Evolutionary conservation across 2,113 vertebrate genomes (phyloP).

Genomic region (Microtus pennsylvanicus): DNA sequence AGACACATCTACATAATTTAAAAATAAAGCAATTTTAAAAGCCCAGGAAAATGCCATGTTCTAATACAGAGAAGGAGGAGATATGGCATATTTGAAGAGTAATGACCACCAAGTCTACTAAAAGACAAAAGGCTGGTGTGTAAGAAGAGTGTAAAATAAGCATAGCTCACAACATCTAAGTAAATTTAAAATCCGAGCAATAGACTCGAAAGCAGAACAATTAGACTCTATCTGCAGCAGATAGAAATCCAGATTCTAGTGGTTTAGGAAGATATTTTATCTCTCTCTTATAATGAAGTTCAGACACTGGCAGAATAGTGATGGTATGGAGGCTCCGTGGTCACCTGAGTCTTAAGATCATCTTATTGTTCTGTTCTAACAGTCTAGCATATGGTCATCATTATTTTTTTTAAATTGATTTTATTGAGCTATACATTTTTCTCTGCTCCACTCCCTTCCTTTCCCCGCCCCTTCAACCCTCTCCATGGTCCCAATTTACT

Average conservation of each 20-base stretch:
- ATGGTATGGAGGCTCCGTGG: neutral
- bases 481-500: no score
- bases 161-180: neutral
- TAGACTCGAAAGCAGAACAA: neutral
- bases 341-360: neutral
- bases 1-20: neutral
- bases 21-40: neutral
- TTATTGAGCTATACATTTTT: no score
- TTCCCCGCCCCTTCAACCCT: no score
- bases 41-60: neutral
- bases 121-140: neutral
- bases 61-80: neutral
- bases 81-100: neutral
- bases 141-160: slow-evolving; percentile 26
- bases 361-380: no score
- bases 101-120: neutral
- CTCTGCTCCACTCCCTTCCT: no score
- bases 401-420: neutral
- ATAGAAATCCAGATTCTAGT: neutral
- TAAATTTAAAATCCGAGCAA: neutral
- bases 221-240: neutral
- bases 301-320: neutral
- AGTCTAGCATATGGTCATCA: neutral
- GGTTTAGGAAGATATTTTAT: neutral
- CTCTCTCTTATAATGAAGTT: slow-evolving; percentile 18